Evolutionary conservation across 1,140 invertebrate species (phyloP), one percentile per base, ranked within the genome.

Genomic region (Aphelinus certus): DNA sequence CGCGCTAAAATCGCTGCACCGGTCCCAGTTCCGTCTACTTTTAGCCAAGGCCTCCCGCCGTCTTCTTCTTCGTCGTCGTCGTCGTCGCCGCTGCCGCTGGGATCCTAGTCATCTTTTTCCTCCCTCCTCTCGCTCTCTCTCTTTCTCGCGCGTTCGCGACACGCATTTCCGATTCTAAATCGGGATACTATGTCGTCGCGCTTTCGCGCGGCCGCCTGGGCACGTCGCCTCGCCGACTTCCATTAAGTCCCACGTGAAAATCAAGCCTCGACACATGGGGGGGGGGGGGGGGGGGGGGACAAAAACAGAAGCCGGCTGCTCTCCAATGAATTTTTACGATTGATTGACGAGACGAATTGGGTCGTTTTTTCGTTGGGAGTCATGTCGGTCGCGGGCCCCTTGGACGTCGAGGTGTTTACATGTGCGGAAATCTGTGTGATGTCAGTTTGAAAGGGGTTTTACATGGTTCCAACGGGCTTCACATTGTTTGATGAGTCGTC

Each of bases 91-190:
- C 26, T 26, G 26, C 26, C 78, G 81, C 76, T 81, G 78, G 80
- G 78, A 73, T 57, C 56, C 64, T 45, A 76, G 77, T 77, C 79
- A 81, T 70, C 77, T 73, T 73, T 73, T 65, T 57, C 61, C 1
- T 6, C 49, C 47, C 9, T 60, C 56, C 1, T 57, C 46, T 48
- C 55, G 6, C 1, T 69, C 66, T 69, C 7, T 69, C 66, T 69
- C 66, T 68, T 3, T 26, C 26, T 26, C 26, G 26, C 26, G 26
- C 26, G 26, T 26, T 26, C 76, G 75, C 82, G 80, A 83, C 83
- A 83, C 85, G 85, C 80, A 86, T 86, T 86, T 85, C 81, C 83
- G 80, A 87, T 83, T 86, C 85, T 87, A 87, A 86, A 86, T 87
- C 75, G 74, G 83, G 85, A 69, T 48, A 75, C 77, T 61, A 70